Conservation (phyloP, 1,140 invertebrate genomes). For the Pogonomyrmex californicus region DNA sequence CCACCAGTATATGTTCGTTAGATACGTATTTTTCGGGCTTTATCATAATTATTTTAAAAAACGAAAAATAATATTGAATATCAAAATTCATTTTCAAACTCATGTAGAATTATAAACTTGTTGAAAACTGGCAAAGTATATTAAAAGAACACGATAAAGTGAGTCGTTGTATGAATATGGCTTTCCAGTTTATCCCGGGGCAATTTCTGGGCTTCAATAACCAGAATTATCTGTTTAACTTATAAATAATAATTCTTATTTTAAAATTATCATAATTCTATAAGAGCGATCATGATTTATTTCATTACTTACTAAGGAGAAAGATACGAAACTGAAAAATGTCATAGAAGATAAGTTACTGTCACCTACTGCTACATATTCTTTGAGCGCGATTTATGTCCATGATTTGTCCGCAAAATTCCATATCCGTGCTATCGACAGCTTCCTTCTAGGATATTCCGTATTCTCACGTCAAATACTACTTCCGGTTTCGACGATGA, state of each 20-base stretch:
- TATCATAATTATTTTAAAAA: no score
- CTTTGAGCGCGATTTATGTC: conserved; percentile 34
- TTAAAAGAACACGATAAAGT: no score
- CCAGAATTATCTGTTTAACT: no score
- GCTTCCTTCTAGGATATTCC: conserved; percentile 39
- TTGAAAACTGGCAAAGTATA: no score
- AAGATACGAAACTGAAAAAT: conserved; percentile 2
- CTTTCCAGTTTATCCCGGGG: no score
- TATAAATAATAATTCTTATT: not conserved
- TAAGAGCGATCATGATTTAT: conserved; percentile 15
- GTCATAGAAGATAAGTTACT: conserved; percentile 33
- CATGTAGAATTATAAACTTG: no score
- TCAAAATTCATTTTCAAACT: no score
- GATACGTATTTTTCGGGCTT: no score
- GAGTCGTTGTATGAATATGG: no score
- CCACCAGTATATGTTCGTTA: no score
- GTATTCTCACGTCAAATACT: conserved; percentile 28
- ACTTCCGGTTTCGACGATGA: conserved; percentile 36
- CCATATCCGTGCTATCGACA: conserved; percentile 46
- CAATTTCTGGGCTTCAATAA: no score
- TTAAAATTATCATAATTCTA: not conserved
- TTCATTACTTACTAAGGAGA: not conserved
- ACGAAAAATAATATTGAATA: no score
- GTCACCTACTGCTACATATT: conserved; percentile 17
- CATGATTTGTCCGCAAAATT: conserved; percentile 47